Evolutionary conservation across 2,797 vertebrate species (phyloP), one percentile per base, ranked within the genome.

Genomic region (Oceanodroma leucorhoa): DNA sequence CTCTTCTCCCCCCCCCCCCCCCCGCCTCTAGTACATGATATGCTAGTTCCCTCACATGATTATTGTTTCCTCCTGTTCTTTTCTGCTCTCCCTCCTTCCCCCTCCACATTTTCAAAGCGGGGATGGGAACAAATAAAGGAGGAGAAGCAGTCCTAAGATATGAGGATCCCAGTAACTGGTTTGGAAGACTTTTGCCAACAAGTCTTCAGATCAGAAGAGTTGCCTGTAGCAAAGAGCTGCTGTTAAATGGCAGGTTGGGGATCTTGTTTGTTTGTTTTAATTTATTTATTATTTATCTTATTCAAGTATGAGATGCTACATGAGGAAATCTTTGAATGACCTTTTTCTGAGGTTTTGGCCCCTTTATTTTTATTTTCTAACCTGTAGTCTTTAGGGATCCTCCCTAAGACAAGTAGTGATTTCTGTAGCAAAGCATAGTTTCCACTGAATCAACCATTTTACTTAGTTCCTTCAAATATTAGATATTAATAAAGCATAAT

Each of bases 401-500:
- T 85, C 14, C 27, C 14, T 32, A 36, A 80, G 76, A 40, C 27
- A 87, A 77, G 19, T 45, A 11, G 15, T 71, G 53, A 64, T 78
- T 95, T 73, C 57, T 91, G 22, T 70, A 93, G 50, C 72, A 79
- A 84, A 91, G 54, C 9, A 2, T 48, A 66, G 23, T 84, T 90
- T 72, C 34, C 38, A 55, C 48, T 32, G 19, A 45, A 55, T 79
- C 16, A 65, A 26, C 10, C 12, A 11, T 45, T 94, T 77, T 65
- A 65, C 41, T 62, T 93, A 55, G 38, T 85, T 81, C 29, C 34
- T 93, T 95, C 66, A 69, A 66, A 43, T 94, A 69, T 46, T 70
- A 85, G 48, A 4, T 85, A 89, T 26, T 66, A 78, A 53, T 73
- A 50, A 62, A 82, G 32, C 41, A 73, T 84, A 72, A 80, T 53